A percentile compares a stretch with the other conserved stretches of the same genome.
Evolutionary conservation across 2,888 invertebrate species (phyloP).

Genomic region (Phalera bucephala): DNA sequence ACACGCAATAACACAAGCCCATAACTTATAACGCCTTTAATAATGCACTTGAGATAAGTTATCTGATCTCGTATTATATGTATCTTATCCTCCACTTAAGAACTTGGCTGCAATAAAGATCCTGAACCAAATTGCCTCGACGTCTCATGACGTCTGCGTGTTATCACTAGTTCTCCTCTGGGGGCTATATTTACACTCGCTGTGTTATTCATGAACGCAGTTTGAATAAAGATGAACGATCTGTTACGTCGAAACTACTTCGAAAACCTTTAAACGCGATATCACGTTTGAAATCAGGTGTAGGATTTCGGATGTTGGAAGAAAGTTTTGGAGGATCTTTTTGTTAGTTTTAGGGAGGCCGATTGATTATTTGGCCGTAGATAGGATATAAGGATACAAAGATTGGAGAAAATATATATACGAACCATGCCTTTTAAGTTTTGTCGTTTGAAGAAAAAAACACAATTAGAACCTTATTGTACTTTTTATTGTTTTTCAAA

Average conservation of each 20-base stretch:
- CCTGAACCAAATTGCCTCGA: slow-evolving; percentile 58
- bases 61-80: slow-evolving; percentile 56
- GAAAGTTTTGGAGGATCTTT: too few relatives aligned
- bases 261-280: slow-evolving; percentile 43
- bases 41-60: slow-evolving; percentile 48
- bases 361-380: too few relatives aligned
- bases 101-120: slow-evolving; percentile 68
- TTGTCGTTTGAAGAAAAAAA: too few relatives aligned
- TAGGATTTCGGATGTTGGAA: too few relatives aligned
- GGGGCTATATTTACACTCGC: slow-evolving; percentile 65
- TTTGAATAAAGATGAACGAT: slow-evolving; percentile 77
- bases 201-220: slow-evolving; percentile 73
- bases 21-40: slow-evolving; percentile 47
- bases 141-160: slow-evolving; percentile 45
- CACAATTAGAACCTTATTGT: too few relatives aligned
- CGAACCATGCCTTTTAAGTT: too few relatives aligned
- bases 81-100: slow-evolving; percentile 55
- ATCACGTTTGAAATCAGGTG: slow-evolving; percentile 30
- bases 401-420: too few relatives aligned
- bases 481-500: too few relatives aligned
- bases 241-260: slow-evolving; percentile 45
- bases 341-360: too few relatives aligned
- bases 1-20: slow-evolving; percentile 12
- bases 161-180: slow-evolving; percentile 61
- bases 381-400: too few relatives aligned